These are phyloP conservation scores for Hipparchia semele DNA, from an alignment of 2,888 invertebrate genomes.

Conservation along the genomic window DNA sequence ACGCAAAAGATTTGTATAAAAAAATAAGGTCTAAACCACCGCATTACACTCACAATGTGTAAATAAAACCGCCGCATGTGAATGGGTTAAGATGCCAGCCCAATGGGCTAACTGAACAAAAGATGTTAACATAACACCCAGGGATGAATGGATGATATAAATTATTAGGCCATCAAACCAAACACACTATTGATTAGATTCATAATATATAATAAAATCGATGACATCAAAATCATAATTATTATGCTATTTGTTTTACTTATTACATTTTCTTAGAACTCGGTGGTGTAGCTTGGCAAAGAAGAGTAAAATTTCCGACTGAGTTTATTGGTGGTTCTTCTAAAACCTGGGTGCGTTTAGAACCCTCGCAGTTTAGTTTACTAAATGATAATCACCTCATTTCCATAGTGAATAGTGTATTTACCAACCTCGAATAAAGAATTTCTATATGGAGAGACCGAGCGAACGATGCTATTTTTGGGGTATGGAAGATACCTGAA, in stretches of 20 bases:
- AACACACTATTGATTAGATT: conserved; percentile 69
- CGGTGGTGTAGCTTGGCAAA: not conserved
- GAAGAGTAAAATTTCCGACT: too few relatives aligned
- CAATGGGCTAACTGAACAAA: conserved; percentile 57
- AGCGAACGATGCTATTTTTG: too few relatives aligned
- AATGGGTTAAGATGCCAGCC: conserved; percentile 37
- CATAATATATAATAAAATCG: conserved; percentile 42
- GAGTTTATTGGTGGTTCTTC: too few relatives aligned
- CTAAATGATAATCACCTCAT: too few relatives aligned
- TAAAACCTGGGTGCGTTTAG: too few relatives aligned
- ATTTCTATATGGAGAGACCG: too few relatives aligned
- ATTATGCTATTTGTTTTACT: not conserved
- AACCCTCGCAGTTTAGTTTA: too few relatives aligned
- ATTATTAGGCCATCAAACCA: conserved; percentile 59
- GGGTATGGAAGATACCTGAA: too few relatives aligned
- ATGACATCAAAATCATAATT: conserved; percentile 7
- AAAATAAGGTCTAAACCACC: conserved; percentile 26
- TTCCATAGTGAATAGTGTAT: too few relatives aligned
- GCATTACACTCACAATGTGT: not conserved
- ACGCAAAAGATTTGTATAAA: not conserved
- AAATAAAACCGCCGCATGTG: not conserved
- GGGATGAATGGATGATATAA: conserved; percentile 56
- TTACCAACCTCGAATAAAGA: too few relatives aligned
- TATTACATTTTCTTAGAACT: not conserved
- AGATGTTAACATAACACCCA: conserved; percentile 58